Evolutionary conservation across 1,140 invertebrate genomes (phyloP).

Genomic region (Lutraria rhynchaena): DNA sequence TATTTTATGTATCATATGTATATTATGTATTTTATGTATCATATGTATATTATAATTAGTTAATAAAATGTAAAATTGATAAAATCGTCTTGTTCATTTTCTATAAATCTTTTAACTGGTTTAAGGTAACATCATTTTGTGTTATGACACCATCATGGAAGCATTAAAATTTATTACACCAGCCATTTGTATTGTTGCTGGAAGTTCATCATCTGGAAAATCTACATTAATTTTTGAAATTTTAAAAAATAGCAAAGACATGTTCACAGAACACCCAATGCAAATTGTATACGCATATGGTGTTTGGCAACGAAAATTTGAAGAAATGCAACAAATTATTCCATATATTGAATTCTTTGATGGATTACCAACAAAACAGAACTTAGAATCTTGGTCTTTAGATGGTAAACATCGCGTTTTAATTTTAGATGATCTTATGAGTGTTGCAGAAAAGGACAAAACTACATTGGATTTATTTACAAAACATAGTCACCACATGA

Average conservation of each 20-base stretch:
- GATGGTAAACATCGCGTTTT: neutral
- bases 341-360: constrained; percentile 23
- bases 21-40: neutral
- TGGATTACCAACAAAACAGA: constrained; percentile 13
- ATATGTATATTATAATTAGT: neutral
- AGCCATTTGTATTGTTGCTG: constrained; percentile 20
- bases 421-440: constrained; percentile 15
- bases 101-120: neutral
- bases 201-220: constrained; percentile 15
- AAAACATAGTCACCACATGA: constrained; percentile 37
- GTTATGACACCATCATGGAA: neutral
- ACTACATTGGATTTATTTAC: neutral
- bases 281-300: constrained; percentile 36
- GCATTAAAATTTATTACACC: constrained; percentile 28
- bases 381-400: neutral
- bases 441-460: neutral
- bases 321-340: constrained; percentile 17
- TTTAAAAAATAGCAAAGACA: constrained; percentile 1
- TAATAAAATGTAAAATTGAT: neutral
- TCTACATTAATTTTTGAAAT: constrained; percentile 29
- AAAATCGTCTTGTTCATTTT: neutral
- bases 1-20: too few relatives aligned
- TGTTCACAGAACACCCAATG: constrained; percentile 24
- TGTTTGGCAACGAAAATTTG: constrained; percentile 19
- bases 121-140: constrained; percentile 8